Percentiles rank a stretch among this genome's conserved stretches.
These are phyloP conservation scores for Hanleya hanleyi DNA, from an alignment of 2,888 invertebrate species.

Conservation along the genomic window DNA sequence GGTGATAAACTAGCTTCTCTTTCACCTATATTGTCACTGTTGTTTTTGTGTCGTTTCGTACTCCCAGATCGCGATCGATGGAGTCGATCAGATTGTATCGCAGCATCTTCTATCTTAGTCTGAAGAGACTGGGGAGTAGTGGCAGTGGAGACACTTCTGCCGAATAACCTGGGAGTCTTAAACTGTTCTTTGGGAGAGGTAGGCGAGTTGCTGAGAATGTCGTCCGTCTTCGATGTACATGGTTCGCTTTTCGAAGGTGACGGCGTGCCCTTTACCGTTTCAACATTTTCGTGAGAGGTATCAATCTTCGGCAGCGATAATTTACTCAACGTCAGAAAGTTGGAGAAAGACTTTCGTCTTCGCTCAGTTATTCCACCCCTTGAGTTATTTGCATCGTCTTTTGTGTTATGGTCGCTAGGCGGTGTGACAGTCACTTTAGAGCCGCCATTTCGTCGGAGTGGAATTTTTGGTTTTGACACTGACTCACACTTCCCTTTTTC, in stretches of 20 bases:
- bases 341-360: background rate
- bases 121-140: background rate
- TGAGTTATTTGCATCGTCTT: no score
- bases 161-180: background rate
- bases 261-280: background rate
- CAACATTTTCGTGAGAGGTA: background rate
- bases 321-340: background rate
- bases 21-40: background rate
- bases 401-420: no score
- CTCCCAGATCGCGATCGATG: background rate
- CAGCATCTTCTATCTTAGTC: background rate
- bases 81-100: background rate
- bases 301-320: background rate
- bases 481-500: no score
- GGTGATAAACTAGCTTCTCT: background rate
- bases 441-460: no score
- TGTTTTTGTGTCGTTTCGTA: background rate
- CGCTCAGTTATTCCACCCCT: background rate
- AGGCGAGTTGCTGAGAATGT: background rate
- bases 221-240: background rate
- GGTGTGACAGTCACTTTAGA: no score
- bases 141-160: background rate
- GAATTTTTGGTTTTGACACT: no score
- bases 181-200: background rate
- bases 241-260: background rate